Evolutionary conservation across 2,797 vertebrate genomes (phyloP).

Genomic region (Anabas testudineus): DNA sequence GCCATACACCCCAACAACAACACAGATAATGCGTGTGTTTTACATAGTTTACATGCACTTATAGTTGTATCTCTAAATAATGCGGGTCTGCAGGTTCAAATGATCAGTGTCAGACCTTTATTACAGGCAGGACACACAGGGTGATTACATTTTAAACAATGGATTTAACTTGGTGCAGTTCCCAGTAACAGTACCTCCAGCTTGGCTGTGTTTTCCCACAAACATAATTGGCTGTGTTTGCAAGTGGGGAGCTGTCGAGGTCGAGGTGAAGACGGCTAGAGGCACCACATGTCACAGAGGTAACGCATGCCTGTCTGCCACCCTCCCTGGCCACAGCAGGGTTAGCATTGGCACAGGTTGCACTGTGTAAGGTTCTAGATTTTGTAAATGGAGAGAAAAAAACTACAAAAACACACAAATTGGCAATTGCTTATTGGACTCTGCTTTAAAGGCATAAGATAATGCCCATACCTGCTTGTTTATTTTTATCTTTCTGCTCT

Average conservation of each 20-base stretch:
- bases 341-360: constrained; percentile 1
- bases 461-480: not conserved
- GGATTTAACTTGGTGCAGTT: constrained; percentile 41
- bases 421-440: constrained; percentile 10
- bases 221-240: constrained; percentile 51
- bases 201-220: constrained; percentile 48
- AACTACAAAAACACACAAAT: not conserved
- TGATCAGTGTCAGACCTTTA: constrained; percentile 34
- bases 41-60: constrained; percentile 18
- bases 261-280: constrained; percentile 34
- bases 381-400: constrained; percentile 16
- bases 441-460: constrained; percentile 22
- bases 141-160: constrained; percentile 57
- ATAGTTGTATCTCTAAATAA: constrained; percentile 16
- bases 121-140: constrained; percentile 35
- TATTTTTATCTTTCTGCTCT: constrained; percentile 12
- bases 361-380: constrained; percentile 8
- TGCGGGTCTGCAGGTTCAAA: constrained; percentile 25
- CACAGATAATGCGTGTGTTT: constrained; percentile 24
- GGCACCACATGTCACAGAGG: constrained; percentile 39
- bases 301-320: constrained; percentile 37
- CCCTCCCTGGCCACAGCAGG: constrained; percentile 24
- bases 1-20: not conserved
- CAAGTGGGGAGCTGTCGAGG: constrained; percentile 36
- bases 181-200: constrained; percentile 38